phyloP scores from a whole-genome alignment of 2,797 vertebrate species.

The Microchirus variegatus region DNA sequence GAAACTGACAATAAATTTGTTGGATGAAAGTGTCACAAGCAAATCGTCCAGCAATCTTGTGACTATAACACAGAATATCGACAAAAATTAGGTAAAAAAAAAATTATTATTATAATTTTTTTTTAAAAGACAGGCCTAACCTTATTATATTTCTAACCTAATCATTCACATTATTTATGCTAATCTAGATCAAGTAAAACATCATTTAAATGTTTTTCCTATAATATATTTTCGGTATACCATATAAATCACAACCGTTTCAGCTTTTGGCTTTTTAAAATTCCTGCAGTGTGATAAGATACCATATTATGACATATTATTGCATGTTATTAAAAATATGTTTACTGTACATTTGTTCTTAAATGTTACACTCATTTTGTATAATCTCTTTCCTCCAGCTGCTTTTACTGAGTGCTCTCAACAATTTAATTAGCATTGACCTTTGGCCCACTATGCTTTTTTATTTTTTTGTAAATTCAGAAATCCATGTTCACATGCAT shows the following conservation, averaged over 20 bases:
- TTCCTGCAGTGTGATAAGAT: not conserved
- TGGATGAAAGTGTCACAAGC: conserved; percentile 9
- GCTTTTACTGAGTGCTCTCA: conserved; percentile 48
- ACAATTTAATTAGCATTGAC: conserved; percentile 61
- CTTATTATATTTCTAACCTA: too few species aligned
- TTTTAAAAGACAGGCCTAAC: too few species aligned
- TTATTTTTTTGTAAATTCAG: conserved; percentile 50
- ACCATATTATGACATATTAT: conserved; percentile 5
- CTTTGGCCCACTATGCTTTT: conserved; percentile 38
- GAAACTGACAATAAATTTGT: conserved; percentile 9
- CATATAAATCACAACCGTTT: not conserved
- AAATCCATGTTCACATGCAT: conserved; percentile 44
- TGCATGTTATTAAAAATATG: conserved; percentile 25
- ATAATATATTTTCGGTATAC: not conserved
- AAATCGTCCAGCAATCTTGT: conserved; percentile 1
- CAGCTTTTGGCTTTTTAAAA: conserved; percentile 4
- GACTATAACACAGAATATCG: too few species aligned
- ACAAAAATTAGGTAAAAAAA: too few species aligned
- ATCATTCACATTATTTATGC: too few species aligned
- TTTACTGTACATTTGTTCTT: conserved; percentile 1
- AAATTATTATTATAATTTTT: too few species aligned
- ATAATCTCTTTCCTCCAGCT: conserved; percentile 35
- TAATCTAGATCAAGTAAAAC: too few species aligned
- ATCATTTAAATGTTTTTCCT: not conserved
- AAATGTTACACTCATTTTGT: conserved; percentile 20